Percentiles rank a stretch among this genome's conserved stretches.
phyloP scores from a whole-genome alignment of 2,888 invertebrate genomes.

The Protula sp. region DNA sequence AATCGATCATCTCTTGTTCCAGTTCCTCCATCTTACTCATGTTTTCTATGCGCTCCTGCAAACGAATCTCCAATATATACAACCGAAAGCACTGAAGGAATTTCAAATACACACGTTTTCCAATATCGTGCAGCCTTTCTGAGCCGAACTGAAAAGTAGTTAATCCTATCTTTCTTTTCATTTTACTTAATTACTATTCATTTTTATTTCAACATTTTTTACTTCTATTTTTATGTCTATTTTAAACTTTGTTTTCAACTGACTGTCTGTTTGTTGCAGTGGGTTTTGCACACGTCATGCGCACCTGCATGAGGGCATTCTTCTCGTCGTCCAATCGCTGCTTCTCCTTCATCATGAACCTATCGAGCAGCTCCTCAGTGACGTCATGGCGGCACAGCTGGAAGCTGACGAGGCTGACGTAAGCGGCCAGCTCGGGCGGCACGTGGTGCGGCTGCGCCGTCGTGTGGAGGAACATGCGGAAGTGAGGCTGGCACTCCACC shows the following conservation, averaged over 20 bases:
- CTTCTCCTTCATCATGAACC: conserved; percentile 50
- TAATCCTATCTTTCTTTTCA: not conserved
- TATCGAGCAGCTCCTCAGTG: conserved; percentile 48
- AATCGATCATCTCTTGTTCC: conserved; percentile 42
- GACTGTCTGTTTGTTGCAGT: too few relatives aligned
- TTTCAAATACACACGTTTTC: too few relatives aligned
- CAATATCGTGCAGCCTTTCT: too few relatives aligned
- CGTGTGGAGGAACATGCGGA: conserved; percentile 51
- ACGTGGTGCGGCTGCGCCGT: conserved; percentile 44
- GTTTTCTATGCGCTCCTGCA: conserved; percentile 46
- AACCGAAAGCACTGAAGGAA: too few relatives aligned
- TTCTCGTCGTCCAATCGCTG: conserved; percentile 50
- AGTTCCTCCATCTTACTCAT: conserved; percentile 34
- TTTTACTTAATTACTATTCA: too few relatives aligned
- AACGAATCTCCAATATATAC: not conserved
- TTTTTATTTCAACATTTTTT: too few relatives aligned
- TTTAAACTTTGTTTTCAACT: too few relatives aligned
- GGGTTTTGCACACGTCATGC: too few relatives aligned
- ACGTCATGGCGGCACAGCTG: conserved; percentile 36
- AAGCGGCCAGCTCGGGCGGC: conserved; percentile 45
- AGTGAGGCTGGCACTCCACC: conserved; percentile 52
- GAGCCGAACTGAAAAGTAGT: too few relatives aligned
- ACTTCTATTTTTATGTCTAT: too few relatives aligned
- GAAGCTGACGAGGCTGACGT: conserved; percentile 46
- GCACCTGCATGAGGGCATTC: conserved; percentile 43